These are phyloP conservation scores for Meandrusa payeni DNA, from an alignment of 2,888 invertebrate species.

Conservation along the genomic window DNA sequence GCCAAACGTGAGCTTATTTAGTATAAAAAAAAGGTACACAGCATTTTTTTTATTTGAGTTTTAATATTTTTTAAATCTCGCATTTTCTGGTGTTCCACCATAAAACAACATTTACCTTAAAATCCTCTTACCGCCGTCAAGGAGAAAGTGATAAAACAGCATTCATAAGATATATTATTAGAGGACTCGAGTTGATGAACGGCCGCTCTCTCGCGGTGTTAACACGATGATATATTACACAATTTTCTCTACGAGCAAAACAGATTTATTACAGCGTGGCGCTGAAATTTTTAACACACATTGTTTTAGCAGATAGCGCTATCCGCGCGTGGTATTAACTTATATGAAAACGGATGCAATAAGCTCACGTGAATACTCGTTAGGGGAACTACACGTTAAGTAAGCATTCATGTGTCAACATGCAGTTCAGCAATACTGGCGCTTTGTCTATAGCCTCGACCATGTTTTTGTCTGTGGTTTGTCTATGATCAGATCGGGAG, in stretches of 20 bases:
- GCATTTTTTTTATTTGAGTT: no score
- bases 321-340: slow-evolving; percentile 8
- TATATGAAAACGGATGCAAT: slow-evolving; percentile 10
- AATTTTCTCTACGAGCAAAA: slow-evolving; percentile 72
- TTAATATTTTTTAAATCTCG: no score
- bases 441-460: no score
- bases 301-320: slow-evolving; percentile 32
- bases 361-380: slow-evolving; percentile 13
- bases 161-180: slow-evolving; percentile 47
- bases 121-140: slow-evolving; percentile 23
- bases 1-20: no score
- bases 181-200: slow-evolving; percentile 67
- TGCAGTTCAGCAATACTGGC: no score
- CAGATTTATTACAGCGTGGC: slow-evolving; percentile 58
- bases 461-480: no score
- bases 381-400: slow-evolving; percentile 1
- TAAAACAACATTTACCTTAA: slow-evolving; percentile 5
- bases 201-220: slow-evolving; percentile 57
- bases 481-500: no score
- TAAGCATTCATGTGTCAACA: no score
- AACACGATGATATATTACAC: slow-evolving; percentile 70
- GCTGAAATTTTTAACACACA: slow-evolving; percentile 48
- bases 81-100: no score
- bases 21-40: no score
- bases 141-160: slow-evolving; percentile 31